These are phyloP conservation scores for Helogale parvula DNA, from an alignment of 2,113 vertebrate species.

Conservation along the genomic window DNA sequence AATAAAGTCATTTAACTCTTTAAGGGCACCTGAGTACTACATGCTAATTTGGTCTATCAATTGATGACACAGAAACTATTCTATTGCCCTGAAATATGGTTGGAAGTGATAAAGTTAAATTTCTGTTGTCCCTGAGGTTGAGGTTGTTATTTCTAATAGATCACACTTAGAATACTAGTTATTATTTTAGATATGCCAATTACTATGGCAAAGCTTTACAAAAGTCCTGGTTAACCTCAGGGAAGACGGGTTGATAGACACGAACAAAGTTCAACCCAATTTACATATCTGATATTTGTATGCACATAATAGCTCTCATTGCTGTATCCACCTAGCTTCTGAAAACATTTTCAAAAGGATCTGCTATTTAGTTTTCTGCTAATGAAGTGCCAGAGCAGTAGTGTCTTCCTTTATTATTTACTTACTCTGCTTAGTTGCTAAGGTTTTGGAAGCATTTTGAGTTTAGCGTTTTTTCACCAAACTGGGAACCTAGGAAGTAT, in stretches of 20 bases:
- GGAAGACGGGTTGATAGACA: background rate
- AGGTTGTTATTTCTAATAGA: background rate
- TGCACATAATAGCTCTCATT: background rate
- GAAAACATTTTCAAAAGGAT: background rate
- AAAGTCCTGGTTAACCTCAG: background rate
- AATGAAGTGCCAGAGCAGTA: background rate
- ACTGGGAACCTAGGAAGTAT: background rate
- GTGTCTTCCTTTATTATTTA: background rate
- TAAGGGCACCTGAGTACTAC: background rate
- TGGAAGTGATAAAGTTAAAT: background rate
- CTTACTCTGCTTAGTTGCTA: background rate
- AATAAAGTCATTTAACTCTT: constrained; percentile 37
- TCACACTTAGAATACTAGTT: background rate
- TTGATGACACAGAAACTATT: background rate
- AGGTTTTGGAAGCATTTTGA: background rate
- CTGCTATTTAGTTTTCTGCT: background rate
- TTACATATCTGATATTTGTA: background rate
- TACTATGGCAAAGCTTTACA: background rate
- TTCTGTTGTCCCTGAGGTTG: background rate
- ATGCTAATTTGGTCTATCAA: background rate
- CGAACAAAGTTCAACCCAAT: background rate
- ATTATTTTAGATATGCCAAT: constrained; percentile 4
- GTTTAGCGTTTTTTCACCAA: background rate
- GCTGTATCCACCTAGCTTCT: background rate
- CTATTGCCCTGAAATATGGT: background rate